phyloP scores from a whole-genome alignment of 2,113 vertebrate species.

The Thalassoma bifasciatum region DNA sequence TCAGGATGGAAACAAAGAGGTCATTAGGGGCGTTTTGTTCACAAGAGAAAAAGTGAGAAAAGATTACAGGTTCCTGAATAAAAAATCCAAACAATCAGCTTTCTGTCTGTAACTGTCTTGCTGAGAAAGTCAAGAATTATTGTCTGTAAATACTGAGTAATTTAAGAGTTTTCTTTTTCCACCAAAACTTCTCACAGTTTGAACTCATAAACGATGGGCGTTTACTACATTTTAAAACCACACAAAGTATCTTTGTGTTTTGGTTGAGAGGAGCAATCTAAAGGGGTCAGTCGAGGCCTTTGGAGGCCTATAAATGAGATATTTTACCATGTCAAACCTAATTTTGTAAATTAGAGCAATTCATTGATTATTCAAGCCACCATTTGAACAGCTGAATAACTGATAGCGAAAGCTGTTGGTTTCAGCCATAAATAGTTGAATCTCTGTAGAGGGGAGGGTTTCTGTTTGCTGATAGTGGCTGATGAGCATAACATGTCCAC shows the following conservation, averaged over 20 bases:
- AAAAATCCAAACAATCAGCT: slow-evolving; percentile 7
- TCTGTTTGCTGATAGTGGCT: background rate
- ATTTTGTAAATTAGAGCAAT: background rate
- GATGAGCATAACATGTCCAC: background rate
- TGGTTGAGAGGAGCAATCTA: background rate
- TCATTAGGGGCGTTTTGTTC: slow-evolving; percentile 28
- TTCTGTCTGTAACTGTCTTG: background rate
- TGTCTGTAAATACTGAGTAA: too few relatives aligned
- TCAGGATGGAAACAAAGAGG: slow-evolving; percentile 46
- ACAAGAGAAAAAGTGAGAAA: slow-evolving; percentile 26
- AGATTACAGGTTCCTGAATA: background rate
- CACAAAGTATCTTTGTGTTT: background rate
- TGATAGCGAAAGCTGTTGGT: background rate
- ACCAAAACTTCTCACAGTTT: background rate
- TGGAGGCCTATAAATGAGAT: background rate
- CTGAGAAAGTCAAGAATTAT: background rate
- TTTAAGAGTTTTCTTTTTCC: background rate
- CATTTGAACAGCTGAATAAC: background rate
- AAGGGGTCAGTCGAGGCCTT: background rate
- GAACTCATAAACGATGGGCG: background rate
- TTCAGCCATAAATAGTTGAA: background rate
- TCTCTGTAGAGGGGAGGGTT: background rate
- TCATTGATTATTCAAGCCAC: background rate
- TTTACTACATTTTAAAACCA: background rate
- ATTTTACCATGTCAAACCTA: background rate